Evolutionary conservation across 2,113 vertebrate species (phyloP).

Genomic region (Aptenodytes forsteri): DNA sequence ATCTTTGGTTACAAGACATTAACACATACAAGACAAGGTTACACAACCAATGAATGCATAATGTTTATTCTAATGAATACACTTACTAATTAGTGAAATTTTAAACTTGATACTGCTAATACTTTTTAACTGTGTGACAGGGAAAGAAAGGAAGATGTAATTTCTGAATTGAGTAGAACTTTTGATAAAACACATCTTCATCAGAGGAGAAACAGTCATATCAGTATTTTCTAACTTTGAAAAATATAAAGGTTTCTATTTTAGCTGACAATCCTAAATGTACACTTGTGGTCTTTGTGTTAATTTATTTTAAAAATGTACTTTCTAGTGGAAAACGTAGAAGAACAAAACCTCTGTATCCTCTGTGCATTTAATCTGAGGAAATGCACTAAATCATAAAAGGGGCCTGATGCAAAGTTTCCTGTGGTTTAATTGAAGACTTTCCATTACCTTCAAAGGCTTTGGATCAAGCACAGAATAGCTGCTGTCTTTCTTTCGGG

Average conservation of each 20-base stretch:
- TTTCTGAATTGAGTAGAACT: background rate
- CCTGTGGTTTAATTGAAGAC: background rate
- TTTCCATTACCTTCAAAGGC: conserved; percentile 2
- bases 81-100: background rate
- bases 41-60: background rate
- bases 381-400: background rate
- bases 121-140: background rate
- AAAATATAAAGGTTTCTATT: background rate
- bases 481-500: background rate
- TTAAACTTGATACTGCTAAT: background rate
- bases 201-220: background rate
- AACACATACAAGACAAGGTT: background rate
- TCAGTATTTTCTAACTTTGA: background rate
- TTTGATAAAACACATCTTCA: background rate
- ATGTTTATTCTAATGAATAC: background rate
- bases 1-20: background rate
- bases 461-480: background rate
- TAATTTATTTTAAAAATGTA: background rate
- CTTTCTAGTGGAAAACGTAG: background rate
- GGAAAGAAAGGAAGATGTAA: background rate
- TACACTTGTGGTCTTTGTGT: background rate
- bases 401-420: background rate
- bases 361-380: background rate
- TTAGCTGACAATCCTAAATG: background rate
- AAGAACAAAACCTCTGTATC: background rate